Evolutionary conservation across 2,888 invertebrate genomes (phyloP).

Genomic region (Dexiosoma caninum): DNA sequence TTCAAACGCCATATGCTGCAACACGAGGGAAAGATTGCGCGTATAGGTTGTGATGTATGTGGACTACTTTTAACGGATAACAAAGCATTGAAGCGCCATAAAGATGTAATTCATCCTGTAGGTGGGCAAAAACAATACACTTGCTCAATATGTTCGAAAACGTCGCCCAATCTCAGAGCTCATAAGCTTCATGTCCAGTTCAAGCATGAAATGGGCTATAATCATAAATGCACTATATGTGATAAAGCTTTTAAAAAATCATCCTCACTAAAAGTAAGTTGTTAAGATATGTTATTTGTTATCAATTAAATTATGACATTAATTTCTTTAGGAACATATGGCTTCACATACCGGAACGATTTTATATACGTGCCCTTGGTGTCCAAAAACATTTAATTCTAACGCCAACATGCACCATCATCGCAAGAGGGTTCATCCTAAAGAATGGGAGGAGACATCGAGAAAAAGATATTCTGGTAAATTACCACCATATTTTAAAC

Average conservation of each 20-base stretch:
- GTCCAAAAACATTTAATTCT: conserved; percentile 73
- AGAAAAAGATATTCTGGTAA: conserved; percentile 43
- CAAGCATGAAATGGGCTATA: conserved; percentile 71
- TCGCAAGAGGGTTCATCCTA: conserved; percentile 73
- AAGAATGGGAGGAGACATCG: conserved; percentile 72
- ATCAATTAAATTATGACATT: not conserved
- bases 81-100: conserved; percentile 73
- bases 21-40: conserved; percentile 70
- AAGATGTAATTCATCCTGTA: conserved; percentile 72
- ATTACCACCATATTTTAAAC: conserved; percentile 39
- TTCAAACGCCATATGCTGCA: conserved; percentile 73
- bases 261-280: conserved; percentile 70
- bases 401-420: conserved; percentile 74
- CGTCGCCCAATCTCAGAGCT: conserved; percentile 71
- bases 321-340: conserved; percentile 72
- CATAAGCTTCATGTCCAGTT: conserved; percentile 73
- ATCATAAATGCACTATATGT: conserved; percentile 74
- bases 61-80: conserved; percentile 71
- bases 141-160: conserved; percentile 71
- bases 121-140: conserved; percentile 71
- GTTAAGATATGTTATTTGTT: no score
- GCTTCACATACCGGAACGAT: conserved; percentile 73
- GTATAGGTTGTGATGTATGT: conserved; percentile 73
- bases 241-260: conserved; percentile 75
- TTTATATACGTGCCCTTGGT: conserved; percentile 73